phyloP scores from a whole-genome alignment of 2,888 invertebrate species.

The Rhamnusium bicolor region DNA sequence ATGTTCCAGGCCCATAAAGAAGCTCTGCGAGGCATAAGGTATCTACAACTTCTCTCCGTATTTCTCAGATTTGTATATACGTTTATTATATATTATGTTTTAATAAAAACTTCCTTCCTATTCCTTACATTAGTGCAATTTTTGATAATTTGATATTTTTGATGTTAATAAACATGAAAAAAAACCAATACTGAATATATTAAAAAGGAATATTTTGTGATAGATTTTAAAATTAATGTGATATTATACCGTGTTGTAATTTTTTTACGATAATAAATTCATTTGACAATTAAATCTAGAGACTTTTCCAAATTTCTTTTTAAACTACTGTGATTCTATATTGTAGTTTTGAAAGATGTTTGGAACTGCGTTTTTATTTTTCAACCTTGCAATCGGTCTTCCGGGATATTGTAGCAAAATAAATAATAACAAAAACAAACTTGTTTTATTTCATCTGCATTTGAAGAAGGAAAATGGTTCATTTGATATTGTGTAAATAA shows the following conservation, averaged over 20 bases:
- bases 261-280: conserved; percentile 67
- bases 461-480: conserved; percentile 42
- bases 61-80: conserved; percentile 66
- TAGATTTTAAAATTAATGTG: conserved; percentile 56
- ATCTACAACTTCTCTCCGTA: conserved; percentile 73
- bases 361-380: conserved; percentile 68
- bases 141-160: conserved; percentile 48
- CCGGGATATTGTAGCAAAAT: conserved; percentile 48
- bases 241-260: conserved; percentile 65
- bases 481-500: conserved; percentile 45
- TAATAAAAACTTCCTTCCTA: conserved; percentile 69
- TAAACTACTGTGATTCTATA: conserved; percentile 54
- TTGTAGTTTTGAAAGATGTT: conserved; percentile 63
- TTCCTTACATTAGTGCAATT: conserved; percentile 63
- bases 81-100: conserved; percentile 60
- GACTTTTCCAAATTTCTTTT: conserved; percentile 66
- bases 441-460: conserved; percentile 63
- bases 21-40: conserved; percentile 98
- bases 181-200: conserved; percentile 43
- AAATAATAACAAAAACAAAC: conserved; percentile 55
- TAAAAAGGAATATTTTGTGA: conserved; percentile 46
- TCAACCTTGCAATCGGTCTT: conserved; percentile 56
- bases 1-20: conserved; percentile 99
- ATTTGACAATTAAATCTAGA: conserved; percentile 61
- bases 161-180: conserved; percentile 35